phyloP scores from a whole-genome alignment of 2,113 vertebrate species.

The Pachyramphus minor region DNA sequence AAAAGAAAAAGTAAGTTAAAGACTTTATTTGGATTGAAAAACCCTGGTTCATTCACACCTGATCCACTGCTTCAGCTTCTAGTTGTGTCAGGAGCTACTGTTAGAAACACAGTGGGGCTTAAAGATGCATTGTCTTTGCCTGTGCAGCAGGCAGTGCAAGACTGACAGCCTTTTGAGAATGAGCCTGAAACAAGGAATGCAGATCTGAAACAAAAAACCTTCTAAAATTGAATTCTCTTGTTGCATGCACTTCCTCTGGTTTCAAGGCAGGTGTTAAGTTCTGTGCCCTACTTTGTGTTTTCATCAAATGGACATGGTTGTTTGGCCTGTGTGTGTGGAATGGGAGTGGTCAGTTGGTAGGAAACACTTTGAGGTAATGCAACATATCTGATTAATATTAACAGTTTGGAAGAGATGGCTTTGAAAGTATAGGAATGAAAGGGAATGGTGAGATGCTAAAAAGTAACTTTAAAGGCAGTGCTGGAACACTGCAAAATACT shows the following conservation, averaged over 20 bases:
- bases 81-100: not conserved
- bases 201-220: not conserved
- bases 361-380: not conserved
- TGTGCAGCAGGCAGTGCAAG: not conserved
- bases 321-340: not conserved
- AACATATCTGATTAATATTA: not conserved
- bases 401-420: not conserved
- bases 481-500: not conserved
- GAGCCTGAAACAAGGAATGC: not conserved
- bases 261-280: not conserved
- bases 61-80: not conserved
- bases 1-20: slow-evolving; percentile 85
- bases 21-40: not conserved
- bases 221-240: not conserved
- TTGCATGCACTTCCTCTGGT: not conserved
- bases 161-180: not conserved
- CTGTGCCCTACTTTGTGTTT: not conserved
- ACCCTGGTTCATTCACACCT: not conserved
- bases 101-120: not conserved
- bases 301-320: not conserved
- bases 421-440: not conserved
- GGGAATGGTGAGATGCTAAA: not conserved
- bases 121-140: not conserved
- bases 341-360: not conserved
- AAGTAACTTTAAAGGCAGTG: not conserved